Percentiles rank a stretch among this genome's conserved stretches.
Conservation (phyloP, 2,888 invertebrate genomes). For the Phytoseiulus persimilis region DNA sequence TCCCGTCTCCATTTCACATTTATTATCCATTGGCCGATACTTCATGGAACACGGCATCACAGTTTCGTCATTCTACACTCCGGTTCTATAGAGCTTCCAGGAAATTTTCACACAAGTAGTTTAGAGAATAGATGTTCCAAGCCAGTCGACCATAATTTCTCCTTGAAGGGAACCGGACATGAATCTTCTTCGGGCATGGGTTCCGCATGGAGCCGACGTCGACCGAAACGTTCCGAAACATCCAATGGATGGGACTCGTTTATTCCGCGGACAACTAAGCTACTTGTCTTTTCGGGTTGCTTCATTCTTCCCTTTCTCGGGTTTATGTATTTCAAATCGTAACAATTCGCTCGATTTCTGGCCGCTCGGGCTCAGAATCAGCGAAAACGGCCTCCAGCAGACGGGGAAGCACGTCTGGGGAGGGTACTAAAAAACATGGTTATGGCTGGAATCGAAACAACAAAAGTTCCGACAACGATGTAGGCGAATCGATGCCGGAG, state of each 20-base stretch:
- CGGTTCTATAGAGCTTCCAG: neutral
- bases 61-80: neutral
- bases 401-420: neutral
- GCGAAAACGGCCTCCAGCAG: neutral
- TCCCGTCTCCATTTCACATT: neutral
- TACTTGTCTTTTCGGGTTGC: neutral
- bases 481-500: neutral
- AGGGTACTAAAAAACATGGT: neutral
- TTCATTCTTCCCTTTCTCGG: neutral
- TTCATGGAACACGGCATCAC: neutral
- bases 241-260: neutral
- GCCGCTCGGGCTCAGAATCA: neutral
- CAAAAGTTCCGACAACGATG: neutral
- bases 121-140: neutral
- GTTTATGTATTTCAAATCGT: neutral
- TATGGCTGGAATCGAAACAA: neutral
- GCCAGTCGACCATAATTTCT: neutral
- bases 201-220: neutral
- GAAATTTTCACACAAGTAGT: neutral
- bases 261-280: neutral
- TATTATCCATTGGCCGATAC: neutral
- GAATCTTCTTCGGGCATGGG: neutral
- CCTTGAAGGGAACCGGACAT: neutral
- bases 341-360: neutral
- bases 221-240: neutral